Conservation (phyloP, 2,888 invertebrate species). For the Caenorhabditis virilis region DNA sequence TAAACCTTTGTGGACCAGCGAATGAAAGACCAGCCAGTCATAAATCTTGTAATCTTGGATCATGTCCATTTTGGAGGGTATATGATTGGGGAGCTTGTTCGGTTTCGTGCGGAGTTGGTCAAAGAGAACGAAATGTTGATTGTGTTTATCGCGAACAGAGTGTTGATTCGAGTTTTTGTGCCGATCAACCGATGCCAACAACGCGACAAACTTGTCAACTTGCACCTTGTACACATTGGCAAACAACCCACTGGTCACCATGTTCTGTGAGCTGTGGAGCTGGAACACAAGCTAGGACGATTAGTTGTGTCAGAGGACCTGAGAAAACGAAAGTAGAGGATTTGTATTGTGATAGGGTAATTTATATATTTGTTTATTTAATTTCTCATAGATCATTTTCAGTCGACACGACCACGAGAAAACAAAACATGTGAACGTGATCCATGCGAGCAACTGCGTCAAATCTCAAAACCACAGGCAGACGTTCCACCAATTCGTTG, state of each 20-base stretch:
- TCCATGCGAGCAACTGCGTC: constrained; percentile 31
- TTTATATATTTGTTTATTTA: neutral
- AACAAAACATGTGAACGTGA: constrained; percentile 51
- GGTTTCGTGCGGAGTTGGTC: constrained; percentile 65
- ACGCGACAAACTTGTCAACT: constrained; percentile 51
- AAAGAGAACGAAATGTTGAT: constrained; percentile 55
- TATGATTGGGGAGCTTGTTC: constrained; percentile 69
- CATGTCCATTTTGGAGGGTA: constrained; percentile 70
- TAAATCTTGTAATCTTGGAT: constrained; percentile 69
- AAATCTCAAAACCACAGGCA: constrained; percentile 23
- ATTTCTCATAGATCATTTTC: constrained; percentile 1
- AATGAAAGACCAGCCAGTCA: constrained; percentile 54
- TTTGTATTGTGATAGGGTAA: constrained; percentile 43
- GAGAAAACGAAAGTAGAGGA: constrained; percentile 36
- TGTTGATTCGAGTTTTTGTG: constrained; percentile 64
- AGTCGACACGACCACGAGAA: constrained; percentile 40
- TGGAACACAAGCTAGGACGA: constrained; percentile 74
- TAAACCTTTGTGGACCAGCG: constrained; percentile 41
- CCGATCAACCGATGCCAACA: constrained; percentile 46
- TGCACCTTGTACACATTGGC: constrained; percentile 60
- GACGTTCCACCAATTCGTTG: constrained; percentile 53
- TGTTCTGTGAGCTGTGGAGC: constrained; percentile 75
- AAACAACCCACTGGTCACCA: constrained; percentile 52
- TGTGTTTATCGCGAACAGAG: constrained; percentile 64
- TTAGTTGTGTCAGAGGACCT: constrained; percentile 72